Evolutionary conservation across 23 tunicate genomes (phyloP).

Genomic region (Trididemnum nubilum): DNA sequence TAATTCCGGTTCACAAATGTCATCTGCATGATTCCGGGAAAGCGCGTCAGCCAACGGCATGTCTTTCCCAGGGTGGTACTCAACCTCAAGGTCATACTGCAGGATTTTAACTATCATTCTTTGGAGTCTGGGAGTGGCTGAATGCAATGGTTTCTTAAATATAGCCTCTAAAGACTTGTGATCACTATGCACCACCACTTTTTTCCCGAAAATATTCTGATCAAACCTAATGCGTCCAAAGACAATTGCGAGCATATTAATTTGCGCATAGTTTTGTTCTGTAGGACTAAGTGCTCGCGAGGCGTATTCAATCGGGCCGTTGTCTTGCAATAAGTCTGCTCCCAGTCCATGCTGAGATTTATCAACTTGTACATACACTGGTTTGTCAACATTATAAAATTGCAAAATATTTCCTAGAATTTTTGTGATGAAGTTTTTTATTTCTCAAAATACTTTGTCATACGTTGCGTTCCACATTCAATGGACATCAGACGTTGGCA

Average conservation of each 20-base stretch:
- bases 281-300: no score
- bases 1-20: not conserved
- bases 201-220: not conserved
- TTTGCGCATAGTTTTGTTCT: no score
- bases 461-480: not conserved
- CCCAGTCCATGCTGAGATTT: not conserved
- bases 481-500: not conserved
- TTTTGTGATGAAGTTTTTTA: not conserved
- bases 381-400: not conserved
- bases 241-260: not conserved
- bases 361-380: not conserved
- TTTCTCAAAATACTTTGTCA: not conserved
- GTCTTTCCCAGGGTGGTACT: not conserved
- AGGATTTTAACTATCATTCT: not conserved
- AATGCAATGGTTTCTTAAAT: not conserved
- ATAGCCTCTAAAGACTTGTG: not conserved
- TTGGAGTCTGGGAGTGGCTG: conserved; percentile 4
- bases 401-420: not conserved
- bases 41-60: conserved; percentile 2
- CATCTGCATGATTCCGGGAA: not conserved
- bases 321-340: no score
- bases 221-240: not conserved
- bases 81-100: not conserved
- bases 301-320: no score
- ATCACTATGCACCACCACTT: not conserved